phyloP scores from a whole-genome alignment of 2,888 invertebrate genomes.

The Apamea monoglypha region DNA sequence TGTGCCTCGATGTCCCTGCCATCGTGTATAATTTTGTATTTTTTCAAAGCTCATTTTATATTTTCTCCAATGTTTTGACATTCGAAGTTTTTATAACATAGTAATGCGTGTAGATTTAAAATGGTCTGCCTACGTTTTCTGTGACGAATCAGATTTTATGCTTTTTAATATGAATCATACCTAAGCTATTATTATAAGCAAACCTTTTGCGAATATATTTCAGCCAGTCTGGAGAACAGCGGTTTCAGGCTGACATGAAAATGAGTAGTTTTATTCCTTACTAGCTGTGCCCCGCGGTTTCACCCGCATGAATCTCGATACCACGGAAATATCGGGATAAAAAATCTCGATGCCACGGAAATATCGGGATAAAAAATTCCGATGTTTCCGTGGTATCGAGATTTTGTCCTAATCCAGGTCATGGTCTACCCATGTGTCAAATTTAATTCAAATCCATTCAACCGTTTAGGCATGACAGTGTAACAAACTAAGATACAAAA shows the following conservation, averaged over 20 bases:
- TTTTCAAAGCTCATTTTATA: conserved; percentile 36
- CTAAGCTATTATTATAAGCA: conserved; percentile 28
- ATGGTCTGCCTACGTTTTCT: conserved; percentile 45
- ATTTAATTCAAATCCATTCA: neutral
- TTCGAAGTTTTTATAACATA: conserved; percentile 45
- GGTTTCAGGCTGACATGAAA: neutral
- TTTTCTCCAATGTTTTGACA: conserved; percentile 57
- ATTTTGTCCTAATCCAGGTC: too few species aligned
- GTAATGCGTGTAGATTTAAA: conserved; percentile 32
- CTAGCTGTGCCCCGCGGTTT: too few species aligned
- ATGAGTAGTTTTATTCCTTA: neutral
- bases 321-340: too few species aligned
- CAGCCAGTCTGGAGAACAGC: conserved; percentile 20
- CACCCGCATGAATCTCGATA: too few species aligned
- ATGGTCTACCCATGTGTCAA: too few species aligned
- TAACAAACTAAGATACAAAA: too few species aligned
- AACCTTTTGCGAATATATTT: conserved; percentile 36
- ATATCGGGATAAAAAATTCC: too few species aligned
- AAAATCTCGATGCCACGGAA: too few species aligned
- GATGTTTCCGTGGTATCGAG: too few species aligned
- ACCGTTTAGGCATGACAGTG: neutral
- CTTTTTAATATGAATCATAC: conserved; percentile 54
- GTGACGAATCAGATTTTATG: conserved; percentile 34
- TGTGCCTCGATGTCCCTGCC: too few species aligned
- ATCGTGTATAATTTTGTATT: conserved; percentile 8